Conservation (phyloP, 2,888 invertebrate species). For the Phengaris arion region DNA sequence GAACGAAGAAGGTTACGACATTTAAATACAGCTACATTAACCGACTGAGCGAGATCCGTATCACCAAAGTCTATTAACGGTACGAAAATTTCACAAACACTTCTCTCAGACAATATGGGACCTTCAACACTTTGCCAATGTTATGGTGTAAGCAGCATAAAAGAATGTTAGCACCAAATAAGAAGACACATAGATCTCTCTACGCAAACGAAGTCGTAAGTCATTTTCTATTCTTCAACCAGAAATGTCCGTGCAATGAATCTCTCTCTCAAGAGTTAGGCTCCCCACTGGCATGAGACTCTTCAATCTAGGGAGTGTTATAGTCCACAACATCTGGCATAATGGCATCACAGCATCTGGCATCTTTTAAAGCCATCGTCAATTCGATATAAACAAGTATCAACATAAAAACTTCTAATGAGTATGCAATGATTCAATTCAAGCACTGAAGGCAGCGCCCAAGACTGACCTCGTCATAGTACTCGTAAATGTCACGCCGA, state of each 20-base stretch:
- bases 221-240: no score
- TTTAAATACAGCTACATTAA: conserved; percentile 35
- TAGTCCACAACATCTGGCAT: no score
- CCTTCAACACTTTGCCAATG: conserved; percentile 57
- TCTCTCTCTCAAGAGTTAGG: no score
- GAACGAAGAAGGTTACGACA: conserved; percentile 29
- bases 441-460: conserved; percentile 38
- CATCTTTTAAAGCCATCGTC: not conserved
- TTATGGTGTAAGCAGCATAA: no score
- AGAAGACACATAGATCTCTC: no score
- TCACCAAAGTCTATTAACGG: conserved; percentile 35
- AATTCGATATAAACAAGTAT: not conserved
- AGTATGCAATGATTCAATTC: not conserved
- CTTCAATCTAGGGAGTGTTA: no score
- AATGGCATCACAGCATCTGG: no score
- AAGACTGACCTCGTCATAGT: conserved; percentile 13
- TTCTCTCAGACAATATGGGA: conserved; percentile 39
- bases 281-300: no score
- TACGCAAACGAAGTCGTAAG: no score
- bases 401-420: not conserved
- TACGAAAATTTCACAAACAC: conserved; percentile 36
- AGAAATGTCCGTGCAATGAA: no score
- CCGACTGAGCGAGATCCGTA: conserved; percentile 33
- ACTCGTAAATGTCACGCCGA: conserved; percentile 15
- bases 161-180: no score